Evolutionary conservation across 2,888 invertebrate species (phyloP), one percentile per base, ranked within the genome.

Genomic region (Andrena fulva): DNA sequence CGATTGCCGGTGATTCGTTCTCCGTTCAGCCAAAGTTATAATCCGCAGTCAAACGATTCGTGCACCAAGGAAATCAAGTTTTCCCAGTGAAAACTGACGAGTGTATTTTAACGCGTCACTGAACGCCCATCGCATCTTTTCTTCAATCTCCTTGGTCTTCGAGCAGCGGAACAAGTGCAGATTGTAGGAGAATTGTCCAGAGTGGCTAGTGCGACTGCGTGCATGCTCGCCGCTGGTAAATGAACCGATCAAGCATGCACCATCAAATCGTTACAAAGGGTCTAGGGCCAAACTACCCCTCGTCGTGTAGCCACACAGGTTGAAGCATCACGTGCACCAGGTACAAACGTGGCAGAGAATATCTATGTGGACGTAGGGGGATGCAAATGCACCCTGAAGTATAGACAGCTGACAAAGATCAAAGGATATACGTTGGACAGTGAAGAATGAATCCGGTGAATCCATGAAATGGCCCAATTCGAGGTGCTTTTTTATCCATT

Each of bases 211-310:
- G 73, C 68, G 82, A 79, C 42, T 16, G 42, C 42, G 73, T 77
- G 82, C 76, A 74, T 74, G 68, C 69, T 82, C 48, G 31, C 70
- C 62, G 72, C 66, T 69, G 69, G 84, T 84, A 87, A 90, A 89
- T 88, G 84, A 90, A 88, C 86, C 89, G 84, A 88, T 89, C 88
- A 78, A 86, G 87, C 86, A 84, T 85, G 84, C 74, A 86, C 74
- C 70, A 74, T 80, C 86, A 81, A 90, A 90, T 90, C 87, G 84
- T 88, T 85, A 80, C 84, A 84, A 76, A 82, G 83, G 81, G 74
- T 84, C 80, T 87, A 67, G 56, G 78, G 85, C 81, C 85, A 84
- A 85, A 84, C 84, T 74, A 50, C 48, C 10, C n/a, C 56, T 33
- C 68, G 33, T 29, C 54, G 50, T 60, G 20, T 50, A 62, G 68